These are phyloP conservation scores for Andrena praecox DNA, from an alignment of 2,888 invertebrate genomes.

Conservation along the genomic window DNA sequence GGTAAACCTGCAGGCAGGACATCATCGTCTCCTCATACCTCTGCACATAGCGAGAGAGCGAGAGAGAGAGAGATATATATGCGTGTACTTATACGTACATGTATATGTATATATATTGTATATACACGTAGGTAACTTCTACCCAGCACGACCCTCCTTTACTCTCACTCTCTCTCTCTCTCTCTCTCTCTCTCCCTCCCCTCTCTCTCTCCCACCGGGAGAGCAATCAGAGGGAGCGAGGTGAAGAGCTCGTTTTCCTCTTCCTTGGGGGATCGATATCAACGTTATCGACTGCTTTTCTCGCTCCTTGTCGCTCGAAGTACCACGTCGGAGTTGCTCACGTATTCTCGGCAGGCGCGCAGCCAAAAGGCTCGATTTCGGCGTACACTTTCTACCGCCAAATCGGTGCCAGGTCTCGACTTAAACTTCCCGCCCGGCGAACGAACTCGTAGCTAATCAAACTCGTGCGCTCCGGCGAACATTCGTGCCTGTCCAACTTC, in stretches of 20 bases:
- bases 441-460: background rate
- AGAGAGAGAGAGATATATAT: background rate
- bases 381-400: conserved; percentile 36
- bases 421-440: conserved; percentile 8
- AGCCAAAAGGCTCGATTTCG: conserved; percentile 74
- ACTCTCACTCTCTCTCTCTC: conserved; percentile 1
- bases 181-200: background rate
- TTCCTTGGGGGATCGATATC: conserved; percentile 79
- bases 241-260: conserved; percentile 70
- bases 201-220: conserved; percentile 1
- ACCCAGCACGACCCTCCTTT: conserved; percentile 36
- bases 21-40: conserved; percentile 46
- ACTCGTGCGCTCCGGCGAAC: background rate
- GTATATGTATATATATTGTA: background rate
- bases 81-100: too few relatives aligned
- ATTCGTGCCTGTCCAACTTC: background rate
- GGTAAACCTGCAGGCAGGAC: conserved; percentile 55
- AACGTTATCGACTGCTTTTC: conserved; percentile 77
- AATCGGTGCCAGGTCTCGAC: conserved; percentile 59
- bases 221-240: conserved; percentile 61
- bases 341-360: conserved; percentile 66
- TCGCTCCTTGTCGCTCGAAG: conserved; percentile 65
- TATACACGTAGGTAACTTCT: conserved; percentile 24
- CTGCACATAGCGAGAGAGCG: background rate
- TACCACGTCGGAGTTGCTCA: conserved; percentile 51